A percentile compares a stretch with the other conserved stretches of the same genome.
These are phyloP conservation scores for Drosophila meridionalis DNA, from an alignment of 2,888 invertebrate species.

Conservation along the genomic window DNA sequence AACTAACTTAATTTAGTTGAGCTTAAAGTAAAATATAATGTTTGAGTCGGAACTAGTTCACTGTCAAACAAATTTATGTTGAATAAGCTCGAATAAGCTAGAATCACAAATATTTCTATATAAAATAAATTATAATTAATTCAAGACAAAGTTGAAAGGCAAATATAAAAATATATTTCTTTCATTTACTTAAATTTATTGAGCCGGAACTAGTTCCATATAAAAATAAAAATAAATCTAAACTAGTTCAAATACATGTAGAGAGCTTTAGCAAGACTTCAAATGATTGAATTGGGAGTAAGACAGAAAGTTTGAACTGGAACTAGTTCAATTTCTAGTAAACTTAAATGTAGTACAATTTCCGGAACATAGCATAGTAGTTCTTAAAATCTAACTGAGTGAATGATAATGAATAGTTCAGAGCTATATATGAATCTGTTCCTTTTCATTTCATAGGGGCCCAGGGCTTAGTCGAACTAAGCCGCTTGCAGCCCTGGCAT, in stretches of 20 bases:
- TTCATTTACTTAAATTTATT: too few species aligned
- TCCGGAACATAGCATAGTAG: neutral
- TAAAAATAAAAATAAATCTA: too few species aligned
- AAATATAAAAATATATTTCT: too few species aligned
- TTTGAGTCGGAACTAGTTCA: neutral
- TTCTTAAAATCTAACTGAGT: too few species aligned
- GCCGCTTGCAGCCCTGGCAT: slow-evolving; percentile 22
- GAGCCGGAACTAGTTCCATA: neutral
- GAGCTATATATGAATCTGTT: neutral
- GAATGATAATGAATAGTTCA: neutral
- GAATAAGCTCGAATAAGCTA: too few species aligned
- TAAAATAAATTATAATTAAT: too few species aligned
- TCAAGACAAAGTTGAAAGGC: too few species aligned
- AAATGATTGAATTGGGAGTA: neutral
- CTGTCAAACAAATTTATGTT: too few species aligned
- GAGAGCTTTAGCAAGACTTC: neutral
- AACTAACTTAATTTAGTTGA: neutral
- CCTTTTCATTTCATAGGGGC: neutral
- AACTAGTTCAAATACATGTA: neutral
- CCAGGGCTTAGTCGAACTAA: neutral
- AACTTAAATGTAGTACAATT: too few species aligned
- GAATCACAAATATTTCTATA: too few species aligned
- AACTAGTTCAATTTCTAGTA: neutral
- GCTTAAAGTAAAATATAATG: neutral
- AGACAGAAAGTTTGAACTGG: neutral